A percentile compares a stretch with the other conserved stretches of the same genome.
These are phyloP conservation scores for Myrmecophaga tridactyla DNA, from an alignment of 2,113 vertebrate genomes.

Conservation along the genomic window DNA sequence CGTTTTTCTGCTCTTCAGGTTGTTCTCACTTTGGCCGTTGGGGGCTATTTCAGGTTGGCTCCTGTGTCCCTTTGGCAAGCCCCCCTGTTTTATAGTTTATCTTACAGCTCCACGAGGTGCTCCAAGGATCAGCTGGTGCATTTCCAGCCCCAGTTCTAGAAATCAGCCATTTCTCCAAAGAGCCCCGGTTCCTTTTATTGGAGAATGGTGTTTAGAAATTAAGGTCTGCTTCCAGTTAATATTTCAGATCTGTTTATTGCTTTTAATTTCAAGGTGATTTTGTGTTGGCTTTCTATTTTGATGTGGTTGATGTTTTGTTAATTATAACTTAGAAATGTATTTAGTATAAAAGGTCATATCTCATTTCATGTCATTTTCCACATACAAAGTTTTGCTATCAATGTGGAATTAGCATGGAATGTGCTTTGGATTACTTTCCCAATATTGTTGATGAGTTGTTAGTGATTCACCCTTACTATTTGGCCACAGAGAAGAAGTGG, in stretches of 20 bases:
- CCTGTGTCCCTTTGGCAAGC: background rate
- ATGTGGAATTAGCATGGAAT: background rate
- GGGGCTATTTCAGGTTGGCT: background rate
- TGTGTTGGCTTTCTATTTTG: slow-evolving; percentile 39
- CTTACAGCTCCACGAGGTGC: background rate
- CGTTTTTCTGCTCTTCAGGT: background rate
- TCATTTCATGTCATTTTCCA: background rate
- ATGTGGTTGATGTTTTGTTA: background rate
- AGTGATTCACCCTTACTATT: background rate
- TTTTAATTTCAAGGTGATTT: slow-evolving; percentile 18
- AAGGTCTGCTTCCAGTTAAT: background rate
- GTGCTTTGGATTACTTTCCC: background rate
- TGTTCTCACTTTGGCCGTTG: background rate
- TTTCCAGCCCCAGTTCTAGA: background rate
- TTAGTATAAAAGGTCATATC: background rate
- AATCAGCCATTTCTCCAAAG: background rate
- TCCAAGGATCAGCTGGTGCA: background rate
- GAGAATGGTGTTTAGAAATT: background rate
- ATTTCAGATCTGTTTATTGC: background rate
- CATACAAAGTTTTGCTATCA: background rate
- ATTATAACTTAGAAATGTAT: slow-evolving; percentile 66
- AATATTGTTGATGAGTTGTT: slow-evolving; percentile 12
- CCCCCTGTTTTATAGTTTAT: background rate
- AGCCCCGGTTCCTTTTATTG: background rate
- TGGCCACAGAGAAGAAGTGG: background rate